phyloP scores from a whole-genome alignment of 2,113 vertebrate species.

The Meleagris gallopavo region DNA sequence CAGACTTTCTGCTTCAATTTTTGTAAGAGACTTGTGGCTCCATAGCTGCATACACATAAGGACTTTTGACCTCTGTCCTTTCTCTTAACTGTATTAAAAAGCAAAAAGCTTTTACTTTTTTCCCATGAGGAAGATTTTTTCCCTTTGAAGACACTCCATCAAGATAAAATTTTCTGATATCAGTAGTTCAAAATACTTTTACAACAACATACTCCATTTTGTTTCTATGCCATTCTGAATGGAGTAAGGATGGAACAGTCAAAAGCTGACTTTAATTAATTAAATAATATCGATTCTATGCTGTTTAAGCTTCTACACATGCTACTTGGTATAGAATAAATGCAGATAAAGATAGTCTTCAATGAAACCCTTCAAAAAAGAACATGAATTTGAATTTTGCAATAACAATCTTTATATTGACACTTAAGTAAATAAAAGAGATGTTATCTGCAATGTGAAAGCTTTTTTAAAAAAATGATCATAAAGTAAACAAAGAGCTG shows the following conservation, averaged over 20 bases:
- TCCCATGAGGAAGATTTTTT: slow-evolving; percentile 17
- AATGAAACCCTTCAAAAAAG: slow-evolving; percentile 16
- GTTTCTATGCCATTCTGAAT: neutral
- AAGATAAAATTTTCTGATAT: slow-evolving; percentile 39
- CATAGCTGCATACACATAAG: neutral
- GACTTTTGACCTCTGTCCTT: slow-evolving; percentile 26
- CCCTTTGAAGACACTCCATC: slow-evolving; percentile 33
- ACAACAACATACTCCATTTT: neutral
- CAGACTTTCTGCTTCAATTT: neutral
- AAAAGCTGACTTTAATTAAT: slow-evolving; percentile 56
- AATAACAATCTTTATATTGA: slow-evolving; percentile 37
- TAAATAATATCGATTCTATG: slow-evolving; percentile 24
- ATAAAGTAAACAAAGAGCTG: slow-evolving; percentile 7
- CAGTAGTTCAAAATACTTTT: neutral
- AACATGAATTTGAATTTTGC: slow-evolving; percentile 15
- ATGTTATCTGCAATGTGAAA: neutral
- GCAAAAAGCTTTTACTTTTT: neutral
- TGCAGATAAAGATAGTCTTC: neutral
- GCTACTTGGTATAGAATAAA: slow-evolving; percentile 28
- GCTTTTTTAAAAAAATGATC: neutral
- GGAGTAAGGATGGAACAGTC: neutral
- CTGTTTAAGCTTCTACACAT: slow-evolving; percentile 34
- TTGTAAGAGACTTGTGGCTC: neutral
- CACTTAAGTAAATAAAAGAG: slow-evolving; percentile 5
- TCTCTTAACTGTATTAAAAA: slow-evolving; percentile 22